A percentile compares a stretch with the other conserved stretches of the same genome.
Evolutionary conservation across 2,797 vertebrate species (phyloP).

Genomic region (Lutjanus argentimaculatus): DNA sequence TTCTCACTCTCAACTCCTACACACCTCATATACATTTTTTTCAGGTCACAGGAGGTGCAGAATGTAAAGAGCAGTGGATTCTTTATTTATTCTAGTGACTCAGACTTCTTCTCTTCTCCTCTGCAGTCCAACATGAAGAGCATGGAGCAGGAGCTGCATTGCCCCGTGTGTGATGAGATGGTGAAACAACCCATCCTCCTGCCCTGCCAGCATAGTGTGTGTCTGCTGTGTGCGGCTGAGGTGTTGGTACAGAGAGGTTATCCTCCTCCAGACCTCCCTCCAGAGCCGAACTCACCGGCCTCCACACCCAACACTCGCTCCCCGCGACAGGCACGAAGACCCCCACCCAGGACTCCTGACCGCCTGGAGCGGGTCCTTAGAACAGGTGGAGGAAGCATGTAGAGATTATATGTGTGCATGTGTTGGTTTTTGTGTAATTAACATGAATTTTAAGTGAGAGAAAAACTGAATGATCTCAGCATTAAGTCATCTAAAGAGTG

Average conservation of each 20-base stretch:
- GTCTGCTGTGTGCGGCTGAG: slow-evolving; percentile 94
- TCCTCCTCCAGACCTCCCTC: slow-evolving; percentile 91
- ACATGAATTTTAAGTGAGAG: neutral
- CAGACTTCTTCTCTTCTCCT: slow-evolving; percentile 28
- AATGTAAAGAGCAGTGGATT: slow-evolving; percentile 19
- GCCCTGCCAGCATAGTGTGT: slow-evolving; percentile 95
- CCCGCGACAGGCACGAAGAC: slow-evolving; percentile 90
- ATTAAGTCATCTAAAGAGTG: slow-evolving; percentile 5
- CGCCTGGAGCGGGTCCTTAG: slow-evolving; percentile 93
- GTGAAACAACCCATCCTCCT: slow-evolving; percentile 96
- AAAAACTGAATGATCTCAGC: slow-evolving; percentile 22
- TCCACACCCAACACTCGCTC: slow-evolving; percentile 93
- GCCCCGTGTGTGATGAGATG: slow-evolving; percentile 95
- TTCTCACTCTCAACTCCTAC: slow-evolving; percentile 36
- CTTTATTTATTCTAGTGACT: slow-evolving; percentile 51
- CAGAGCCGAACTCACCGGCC: slow-evolving; percentile 93
- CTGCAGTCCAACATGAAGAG: slow-evolving; percentile 96
- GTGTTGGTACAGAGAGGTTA: slow-evolving; percentile 94
- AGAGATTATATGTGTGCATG: neutral
- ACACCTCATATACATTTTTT: slow-evolving; percentile 31
- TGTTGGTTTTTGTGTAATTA: neutral
- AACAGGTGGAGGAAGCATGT: slow-evolving; percentile 86
- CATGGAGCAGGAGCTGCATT: slow-evolving; percentile 95
- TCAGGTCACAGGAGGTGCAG: slow-evolving; percentile 35
- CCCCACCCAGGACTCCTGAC: slow-evolving; percentile 90